Base-by-base conservation (phyloP, 2,113 vertebrate genomes). In the Nycticryphes semicollaris region DNA sequence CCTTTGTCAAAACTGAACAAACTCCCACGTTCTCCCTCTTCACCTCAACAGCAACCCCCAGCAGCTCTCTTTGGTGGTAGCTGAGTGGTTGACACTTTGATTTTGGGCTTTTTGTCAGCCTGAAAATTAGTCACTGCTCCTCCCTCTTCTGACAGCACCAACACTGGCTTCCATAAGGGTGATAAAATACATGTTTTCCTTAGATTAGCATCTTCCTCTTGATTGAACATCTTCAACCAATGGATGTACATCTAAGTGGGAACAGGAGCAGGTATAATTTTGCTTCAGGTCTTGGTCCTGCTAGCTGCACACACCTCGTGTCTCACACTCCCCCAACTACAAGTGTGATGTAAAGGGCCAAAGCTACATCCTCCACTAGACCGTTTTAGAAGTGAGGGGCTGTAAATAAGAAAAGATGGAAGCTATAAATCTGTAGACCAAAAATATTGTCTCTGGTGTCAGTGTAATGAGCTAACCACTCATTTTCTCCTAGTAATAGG, bases 1-100 rank as follows among this genome's bases (percentile, higher is more conserved):
- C 98, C 98, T 94, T 97, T 98, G 98, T 99, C 89, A 98, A 98
- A 98, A 96, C 97, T 90, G 91, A 96, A 95, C 20, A 85, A 96
- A 96, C 95, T 68, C 79, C 94, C 89, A 92, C 96, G 19, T 84
- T 85, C 74, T 89, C 87, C 82, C 92, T 82, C 91, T 87, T 93
- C 62, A 27, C 86, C 69, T 94, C 84, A 64, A 86, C 56, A 84
- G 56, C 57, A 92, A 14, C 72, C 64, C 66, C 72, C 50, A 1
- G 70, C 60, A 93, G 56, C 94, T 92, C 89, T 81, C 91, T 94
- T 93, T 30, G 33, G 41, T 4, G 27, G 67, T 70, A 87, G 51
- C 69, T 90, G 43, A 57, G 47, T 72, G 64, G 73, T 89, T 93
- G 63, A 68, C 77, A 8, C 35, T 62, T 94, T 3, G 1, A 27